These are phyloP conservation scores for Tachycineta bicolor DNA, from an alignment of 2,113 vertebrate species.

Conservation along the genomic window DNA sequence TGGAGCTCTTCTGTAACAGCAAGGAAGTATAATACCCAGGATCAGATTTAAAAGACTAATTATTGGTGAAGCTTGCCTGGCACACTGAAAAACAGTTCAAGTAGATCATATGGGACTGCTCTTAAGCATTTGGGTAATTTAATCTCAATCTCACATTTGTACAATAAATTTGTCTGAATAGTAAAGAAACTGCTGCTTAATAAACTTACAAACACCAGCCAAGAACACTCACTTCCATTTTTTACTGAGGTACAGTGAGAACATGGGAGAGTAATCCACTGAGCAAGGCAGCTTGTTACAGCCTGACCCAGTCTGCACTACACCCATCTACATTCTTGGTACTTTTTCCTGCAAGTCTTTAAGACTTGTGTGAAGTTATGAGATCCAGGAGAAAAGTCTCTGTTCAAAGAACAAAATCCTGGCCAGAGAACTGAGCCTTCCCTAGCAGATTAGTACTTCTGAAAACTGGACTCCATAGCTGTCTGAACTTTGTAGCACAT, in stretches of 20 bases:
- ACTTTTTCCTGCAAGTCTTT: neutral
- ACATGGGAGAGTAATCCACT: neutral
- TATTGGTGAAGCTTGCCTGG: neutral
- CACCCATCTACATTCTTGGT: neutral
- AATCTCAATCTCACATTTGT: neutral
- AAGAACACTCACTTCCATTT: neutral
- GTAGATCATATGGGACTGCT: neutral
- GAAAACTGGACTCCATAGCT: neutral
- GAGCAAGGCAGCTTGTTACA: neutral
- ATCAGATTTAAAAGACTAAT: neutral
- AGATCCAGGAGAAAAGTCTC: neutral
- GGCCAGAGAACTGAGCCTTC: neutral
- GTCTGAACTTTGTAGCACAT: neutral
- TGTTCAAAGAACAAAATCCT: neutral
- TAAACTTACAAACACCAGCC: neutral
- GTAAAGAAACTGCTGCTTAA: neutral
- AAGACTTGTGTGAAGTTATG: neutral
- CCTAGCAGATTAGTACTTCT: neutral
- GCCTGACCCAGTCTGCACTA: neutral
- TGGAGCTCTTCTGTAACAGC: neutral
- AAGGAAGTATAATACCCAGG: neutral
- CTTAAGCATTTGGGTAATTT: neutral
- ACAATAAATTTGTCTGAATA: neutral
- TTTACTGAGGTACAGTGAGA: neutral
- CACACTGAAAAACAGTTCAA: neutral